Evolutionary conservation across 2,797 vertebrate genomes (phyloP).

Genomic region (Poeciliopsis presidionis): DNA sequence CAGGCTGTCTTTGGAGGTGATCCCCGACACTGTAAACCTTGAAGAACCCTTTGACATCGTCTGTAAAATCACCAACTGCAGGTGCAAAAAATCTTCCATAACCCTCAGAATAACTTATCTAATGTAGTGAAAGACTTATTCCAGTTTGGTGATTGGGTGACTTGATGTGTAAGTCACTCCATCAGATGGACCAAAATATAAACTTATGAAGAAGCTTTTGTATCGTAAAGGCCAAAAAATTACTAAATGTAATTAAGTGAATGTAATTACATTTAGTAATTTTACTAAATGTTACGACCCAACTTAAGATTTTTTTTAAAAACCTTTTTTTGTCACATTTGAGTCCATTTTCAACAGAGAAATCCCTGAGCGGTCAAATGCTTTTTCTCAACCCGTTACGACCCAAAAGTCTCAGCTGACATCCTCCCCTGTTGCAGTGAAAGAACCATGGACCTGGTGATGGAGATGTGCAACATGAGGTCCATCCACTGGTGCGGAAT

Average conservation of each 20-base stretch:
- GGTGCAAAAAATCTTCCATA: slow-evolving; percentile 75
- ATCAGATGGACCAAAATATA: too few species aligned
- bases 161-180: background rate
- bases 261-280: too few species aligned
- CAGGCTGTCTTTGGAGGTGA: slow-evolving; percentile 91
- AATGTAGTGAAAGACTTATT: background rate
- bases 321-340: too few species aligned
- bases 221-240: too few species aligned
- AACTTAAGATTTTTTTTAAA: too few species aligned
- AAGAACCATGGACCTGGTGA: slow-evolving; percentile 96
- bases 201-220: too few species aligned
- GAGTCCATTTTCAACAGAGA: too few species aligned
- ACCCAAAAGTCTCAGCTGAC: background rate
- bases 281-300: too few species aligned
- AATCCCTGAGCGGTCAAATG: too few species aligned
- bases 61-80: slow-evolving; percentile 99
- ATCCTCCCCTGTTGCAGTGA: slow-evolving; percentile 80
- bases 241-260: too few species aligned
- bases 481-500: slow-evolving; percentile 98
- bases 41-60: slow-evolving; percentile 97
- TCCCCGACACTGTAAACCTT: slow-evolving; percentile 95
- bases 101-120: background rate
- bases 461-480: slow-evolving; percentile 96
- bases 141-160: background rate
- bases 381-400: background rate